A percentile compares a stretch with the other conserved stretches of the same genome.
These are phyloP conservation scores for Dolomedes plantarius DNA, from an alignment of 2,888 invertebrate species.

Conservation along the genomic window DNA sequence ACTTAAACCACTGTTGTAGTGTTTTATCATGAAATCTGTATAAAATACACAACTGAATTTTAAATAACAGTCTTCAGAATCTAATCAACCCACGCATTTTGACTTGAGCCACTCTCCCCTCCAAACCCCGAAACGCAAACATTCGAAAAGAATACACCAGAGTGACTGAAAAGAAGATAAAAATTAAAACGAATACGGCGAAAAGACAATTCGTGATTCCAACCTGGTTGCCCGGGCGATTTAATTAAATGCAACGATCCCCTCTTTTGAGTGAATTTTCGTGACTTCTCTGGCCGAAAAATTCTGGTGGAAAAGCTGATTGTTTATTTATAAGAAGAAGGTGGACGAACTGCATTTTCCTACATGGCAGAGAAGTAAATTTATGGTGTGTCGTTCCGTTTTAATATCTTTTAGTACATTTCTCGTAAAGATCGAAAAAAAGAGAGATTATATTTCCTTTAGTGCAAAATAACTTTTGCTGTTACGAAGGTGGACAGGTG, in stretches of 20 bases:
- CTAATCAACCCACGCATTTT: too few species aligned
- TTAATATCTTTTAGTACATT: not conserved
- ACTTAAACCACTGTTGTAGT: too few species aligned
- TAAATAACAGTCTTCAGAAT: too few species aligned
- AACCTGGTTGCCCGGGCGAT: constrained; percentile 35
- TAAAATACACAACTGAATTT: too few species aligned
- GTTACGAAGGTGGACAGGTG: not conserved
- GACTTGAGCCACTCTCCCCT: too few species aligned
- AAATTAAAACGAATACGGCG: not conserved
- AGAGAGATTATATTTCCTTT: not conserved
- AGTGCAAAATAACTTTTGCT: not conserved
- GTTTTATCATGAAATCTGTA: too few species aligned
- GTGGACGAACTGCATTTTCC: constrained; percentile 3
- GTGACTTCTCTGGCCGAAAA: constrained; percentile 22
- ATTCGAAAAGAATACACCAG: too few species aligned
- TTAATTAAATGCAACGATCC: constrained; percentile 44
- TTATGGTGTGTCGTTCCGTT: not conserved
- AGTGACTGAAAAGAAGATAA: too few species aligned
- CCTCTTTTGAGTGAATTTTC: constrained; percentile 34
- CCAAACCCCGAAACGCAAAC: too few species aligned
- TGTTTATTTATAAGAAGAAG: not conserved
- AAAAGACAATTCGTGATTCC: constrained; percentile 31
- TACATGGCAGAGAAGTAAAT: not conserved
- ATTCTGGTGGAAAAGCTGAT: not conserved
- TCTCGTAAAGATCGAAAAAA: not conserved